Percentiles rank a stretch among this genome's conserved stretches.
Conservation (phyloP, 2,113 vertebrate species). For the Redunca redunca region DNA sequence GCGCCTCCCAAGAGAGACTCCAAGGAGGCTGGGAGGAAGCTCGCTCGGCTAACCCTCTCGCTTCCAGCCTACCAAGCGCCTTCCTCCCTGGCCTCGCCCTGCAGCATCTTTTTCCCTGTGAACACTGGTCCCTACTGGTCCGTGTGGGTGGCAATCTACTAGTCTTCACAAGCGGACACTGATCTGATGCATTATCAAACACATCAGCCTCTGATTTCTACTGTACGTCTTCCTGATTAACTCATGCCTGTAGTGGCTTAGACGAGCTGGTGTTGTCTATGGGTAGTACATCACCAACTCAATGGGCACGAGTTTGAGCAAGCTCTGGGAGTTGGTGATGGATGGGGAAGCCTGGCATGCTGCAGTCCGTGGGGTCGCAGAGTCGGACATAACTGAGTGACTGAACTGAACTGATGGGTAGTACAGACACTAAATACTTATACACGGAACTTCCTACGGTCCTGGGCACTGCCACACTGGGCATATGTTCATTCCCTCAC, state of each 20-base stretch:
- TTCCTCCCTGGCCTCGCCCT: neutral
- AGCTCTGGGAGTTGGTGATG: neutral
- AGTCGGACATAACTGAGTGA: neutral
- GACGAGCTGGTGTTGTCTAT: neutral
- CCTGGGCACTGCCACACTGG: neutral
- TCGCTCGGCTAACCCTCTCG: neutral
- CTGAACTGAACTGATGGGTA: neutral
- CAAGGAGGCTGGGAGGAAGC: conserved; percentile 1
- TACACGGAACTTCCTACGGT: neutral
- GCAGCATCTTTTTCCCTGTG: neutral
- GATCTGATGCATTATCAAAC: neutral
- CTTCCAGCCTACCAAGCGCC: neutral
- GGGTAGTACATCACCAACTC: neutral
- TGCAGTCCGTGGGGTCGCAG: neutral
- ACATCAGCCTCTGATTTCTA: neutral
- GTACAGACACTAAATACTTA: neutral
- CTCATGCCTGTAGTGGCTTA: neutral
- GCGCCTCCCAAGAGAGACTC: conserved; percentile 12
- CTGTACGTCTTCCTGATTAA: neutral
- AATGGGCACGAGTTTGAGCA: neutral
- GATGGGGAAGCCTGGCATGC: neutral
- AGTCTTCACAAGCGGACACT: neutral
- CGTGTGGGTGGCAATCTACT: accelerated
- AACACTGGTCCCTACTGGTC: neutral
- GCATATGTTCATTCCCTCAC: neutral